Percentiles rank a stretch among this genome's conserved stretches.
Evolutionary conservation across 2,888 invertebrate species (phyloP).

Genomic region (Brachyopa scutellaris): DNA sequence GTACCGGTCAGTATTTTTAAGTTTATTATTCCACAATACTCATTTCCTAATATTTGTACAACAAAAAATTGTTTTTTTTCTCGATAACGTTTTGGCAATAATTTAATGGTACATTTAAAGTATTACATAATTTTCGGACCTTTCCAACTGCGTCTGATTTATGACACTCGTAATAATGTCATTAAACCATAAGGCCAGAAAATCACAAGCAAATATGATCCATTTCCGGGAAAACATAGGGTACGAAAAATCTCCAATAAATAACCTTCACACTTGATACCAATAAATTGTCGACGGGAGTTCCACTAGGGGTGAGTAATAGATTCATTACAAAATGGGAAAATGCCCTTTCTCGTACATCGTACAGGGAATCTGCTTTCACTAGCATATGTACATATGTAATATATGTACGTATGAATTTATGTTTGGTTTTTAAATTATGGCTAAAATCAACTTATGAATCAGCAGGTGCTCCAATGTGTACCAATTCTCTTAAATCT

Average conservation of each 20-base stretch:
- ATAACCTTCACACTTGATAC: conserved; percentile 56
- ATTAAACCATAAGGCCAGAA: conserved; percentile 37
- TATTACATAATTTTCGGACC: conserved; percentile 15
- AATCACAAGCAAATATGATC: conserved; percentile 59
- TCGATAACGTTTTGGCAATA: not conserved
- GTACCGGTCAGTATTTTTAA: too few relatives aligned
- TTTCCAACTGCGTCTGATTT: conserved; percentile 39
- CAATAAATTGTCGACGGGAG: conserved; percentile 62
- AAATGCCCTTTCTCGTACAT: conserved; percentile 10
- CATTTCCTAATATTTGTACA: not conserved
- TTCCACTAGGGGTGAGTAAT: conserved; percentile 40
- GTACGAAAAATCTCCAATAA: conserved; percentile 51
- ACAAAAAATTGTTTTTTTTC: too few relatives aligned
- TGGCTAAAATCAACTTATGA: conserved; percentile 61
- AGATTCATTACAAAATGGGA: conserved; percentile 52
- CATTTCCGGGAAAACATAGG: conserved; percentile 37
- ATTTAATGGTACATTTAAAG: conserved; percentile 42
- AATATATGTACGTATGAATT: conserved; percentile 44
- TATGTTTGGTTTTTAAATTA: conserved; percentile 56
- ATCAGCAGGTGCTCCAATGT: conserved; percentile 49
- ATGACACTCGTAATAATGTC: conserved; percentile 48
- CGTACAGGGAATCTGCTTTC: not conserved
- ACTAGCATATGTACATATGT: too few relatives aligned
- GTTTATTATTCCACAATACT: not conserved
- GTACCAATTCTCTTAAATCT: not conserved